Evolutionary conservation across 1,140 invertebrate genomes (phyloP), one percentile per base, ranked within the genome.

Genomic region (Caenorhabditis latens): DNA sequence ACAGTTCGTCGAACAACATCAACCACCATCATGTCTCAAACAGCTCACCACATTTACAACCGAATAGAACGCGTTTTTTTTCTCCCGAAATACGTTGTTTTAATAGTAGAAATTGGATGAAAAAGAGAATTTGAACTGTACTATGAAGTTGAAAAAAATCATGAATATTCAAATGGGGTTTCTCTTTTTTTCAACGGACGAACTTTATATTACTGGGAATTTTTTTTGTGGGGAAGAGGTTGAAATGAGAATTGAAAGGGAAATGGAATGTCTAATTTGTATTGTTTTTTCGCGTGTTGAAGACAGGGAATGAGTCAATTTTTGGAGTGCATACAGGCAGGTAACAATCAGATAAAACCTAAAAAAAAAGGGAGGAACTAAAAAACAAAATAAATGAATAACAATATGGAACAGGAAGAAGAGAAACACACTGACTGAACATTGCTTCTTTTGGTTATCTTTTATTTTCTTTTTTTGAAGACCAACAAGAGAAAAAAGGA

Each of bases 1-100:
- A 50, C 46, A 24, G 71, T 79, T 79, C 71, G 71, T 79, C 71
- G n/a, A 79, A 79, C 71, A n/a, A 79, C 46, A n/a, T 79, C 46
- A n/a, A 48, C 16, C n/a, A 48, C n/a, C 58, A 50, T 16, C n/a
- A 32, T 32, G n/a, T 32, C 19, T 40, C 61, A 48, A 79, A 71
- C 46, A 71, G 65, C 65, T 71, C 42, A 19, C 14, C 43, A 71
- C 71, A 32, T 79, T 79, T 79, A 79, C 71, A 79, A 79, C 71
- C 40, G 43, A 71, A 71, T n/a, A 75, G 46, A 50, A 79, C 71
- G 71, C 19, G 71, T 79, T 50, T 79, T 24, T 21, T 32, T 63
- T 32, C 7, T 40, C 21, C 32, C 32, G 32, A 32, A 32, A 63
- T 32, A 40, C 24, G 1, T 40, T 32, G 55, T 19, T 16, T n/a